A percentile compares a stretch with the other conserved stretches of the same genome.
Evolutionary conservation across 2,113 vertebrate genomes (phyloP).

Genomic region (Gymnobelideus leadbeateri): DNA sequence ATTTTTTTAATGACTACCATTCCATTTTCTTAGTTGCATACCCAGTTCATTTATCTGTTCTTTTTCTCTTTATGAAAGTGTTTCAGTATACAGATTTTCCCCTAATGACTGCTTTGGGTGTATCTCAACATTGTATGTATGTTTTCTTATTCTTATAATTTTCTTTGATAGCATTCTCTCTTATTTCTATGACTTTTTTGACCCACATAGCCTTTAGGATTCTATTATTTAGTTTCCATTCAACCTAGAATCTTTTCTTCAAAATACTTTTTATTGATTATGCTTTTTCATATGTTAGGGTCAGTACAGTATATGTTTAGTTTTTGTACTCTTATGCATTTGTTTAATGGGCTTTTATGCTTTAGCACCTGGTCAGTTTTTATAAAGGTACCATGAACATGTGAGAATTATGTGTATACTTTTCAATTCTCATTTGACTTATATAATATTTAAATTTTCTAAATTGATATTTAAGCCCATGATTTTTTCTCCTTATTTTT

Average conservation of each 20-base stretch:
- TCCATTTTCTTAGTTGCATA: not conserved
- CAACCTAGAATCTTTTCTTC: not conserved
- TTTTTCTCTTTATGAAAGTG: not conserved
- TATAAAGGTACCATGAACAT: not conserved
- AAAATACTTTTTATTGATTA: not conserved
- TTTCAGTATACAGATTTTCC: not conserved
- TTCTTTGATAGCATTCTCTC: not conserved
- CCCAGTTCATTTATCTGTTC: not conserved
- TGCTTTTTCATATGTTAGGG: not conserved
- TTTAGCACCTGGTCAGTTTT: not conserved
- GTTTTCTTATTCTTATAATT: not conserved
- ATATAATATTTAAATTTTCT: not conserved
- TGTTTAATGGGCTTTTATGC: not conserved
- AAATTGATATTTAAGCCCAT: not conserved
- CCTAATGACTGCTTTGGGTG: not conserved
- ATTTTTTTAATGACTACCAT: not conserved
- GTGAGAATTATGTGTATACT: not conserved
- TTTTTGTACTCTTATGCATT: not conserved
- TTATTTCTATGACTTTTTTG: not conserved
- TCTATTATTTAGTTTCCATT: not conserved
- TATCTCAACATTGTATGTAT: not conserved
- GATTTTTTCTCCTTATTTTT: not conserved
- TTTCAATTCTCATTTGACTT: not conserved
- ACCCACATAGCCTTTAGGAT: not conserved
- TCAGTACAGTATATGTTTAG: not conserved